Base-by-base conservation (phyloP, 2,888 invertebrate genomes). In the Stenolophus ochropezus region DNA sequence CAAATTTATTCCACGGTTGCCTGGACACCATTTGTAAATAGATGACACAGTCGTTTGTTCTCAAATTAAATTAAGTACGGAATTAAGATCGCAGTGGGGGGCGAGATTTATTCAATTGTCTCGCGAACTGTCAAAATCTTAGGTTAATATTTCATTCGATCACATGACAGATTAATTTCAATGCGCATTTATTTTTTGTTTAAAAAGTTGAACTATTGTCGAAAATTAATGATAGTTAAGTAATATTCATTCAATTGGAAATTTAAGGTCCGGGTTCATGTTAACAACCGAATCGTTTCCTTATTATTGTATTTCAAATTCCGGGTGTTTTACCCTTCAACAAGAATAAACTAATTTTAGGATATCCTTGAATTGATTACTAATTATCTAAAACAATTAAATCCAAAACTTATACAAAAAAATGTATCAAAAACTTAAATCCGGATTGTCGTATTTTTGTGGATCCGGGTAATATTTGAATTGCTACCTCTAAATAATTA, bases 1-100 rank as follows among this genome's bases (percentile, higher is more conserved):
- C 27, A 16, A 69, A 69, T 69, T 69, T 69, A 69, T 69, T 69
- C 65, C 11, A 11, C 33, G 33, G 33, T 2, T 42, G 33, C 6
- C 33, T 42, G 33, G 33, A 42, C 11, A 42, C 33, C 33, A 42
- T 42, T 42, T 42, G 33, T 42, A 42, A 42, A 42, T 42, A 42
- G 33, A 42, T 42, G 33, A 42, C 33, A 42, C 11, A 42, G 33
- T 42, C 33, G 33, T 11, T 42, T 42, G 33, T 42, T 42, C 33
- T 11, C 8, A 42, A 8, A 42, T 42, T 42, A 42, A 42, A 42
- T 42, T 42, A 42, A 42, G 11, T 11, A 42, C 2, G n/a, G n/a
- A n/a, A n/a, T n/a, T n/a, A n/a, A n/a, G 33, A 42, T 42, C 33
- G 4, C 33, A 42, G 33, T 42, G 11, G 33, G 33, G 11, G 33